Percentiles rank a stretch among this genome's conserved stretches.
Conservation (phyloP, 2,797 vertebrate species). For the Labeo calbasu region DNA sequence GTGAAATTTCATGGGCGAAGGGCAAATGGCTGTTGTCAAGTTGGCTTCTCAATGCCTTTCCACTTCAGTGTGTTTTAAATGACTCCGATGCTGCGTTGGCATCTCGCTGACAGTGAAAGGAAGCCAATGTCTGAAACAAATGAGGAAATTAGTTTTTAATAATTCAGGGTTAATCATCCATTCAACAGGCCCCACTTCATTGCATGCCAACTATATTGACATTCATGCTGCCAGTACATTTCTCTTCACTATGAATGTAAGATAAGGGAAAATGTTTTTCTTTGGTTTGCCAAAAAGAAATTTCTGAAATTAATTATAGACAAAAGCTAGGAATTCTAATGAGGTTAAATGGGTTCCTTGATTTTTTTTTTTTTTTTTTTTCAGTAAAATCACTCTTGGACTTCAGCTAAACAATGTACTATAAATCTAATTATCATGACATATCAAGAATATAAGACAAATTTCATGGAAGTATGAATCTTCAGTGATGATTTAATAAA, state of each 20-base stretch:
- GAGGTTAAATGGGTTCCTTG: neutral
- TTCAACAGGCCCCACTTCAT: conserved; percentile 63
- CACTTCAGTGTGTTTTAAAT: conserved; percentile 37
- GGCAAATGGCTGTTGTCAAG: conserved; percentile 38
- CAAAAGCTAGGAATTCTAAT: conserved; percentile 23
- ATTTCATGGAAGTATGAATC: no score
- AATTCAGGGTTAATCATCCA: conserved; percentile 67
- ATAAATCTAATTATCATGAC: neutral
- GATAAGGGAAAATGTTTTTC: conserved; percentile 17
- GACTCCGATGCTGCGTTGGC: conserved; percentile 35
- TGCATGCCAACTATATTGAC: conserved; percentile 53
- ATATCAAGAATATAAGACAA: neutral
- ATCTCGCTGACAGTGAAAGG: conserved; percentile 48
- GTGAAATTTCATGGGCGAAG: conserved; percentile 30
- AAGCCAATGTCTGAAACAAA: conserved; percentile 60
- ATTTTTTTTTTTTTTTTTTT: neutral
- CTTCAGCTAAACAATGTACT: no score
- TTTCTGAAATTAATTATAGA: neutral
- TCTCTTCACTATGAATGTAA: conserved; percentile 42
- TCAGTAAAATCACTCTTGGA: no score
- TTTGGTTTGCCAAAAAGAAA: conserved; percentile 17
- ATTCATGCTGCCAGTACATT: conserved; percentile 60
- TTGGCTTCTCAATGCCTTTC: conserved; percentile 37
- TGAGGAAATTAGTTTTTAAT: conserved; percentile 58
- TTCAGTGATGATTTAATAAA: neutral